Evolutionary conservation across 2,113 vertebrate genomes (phyloP).

Genomic region (Proterorhinus semilunaris): DNA sequence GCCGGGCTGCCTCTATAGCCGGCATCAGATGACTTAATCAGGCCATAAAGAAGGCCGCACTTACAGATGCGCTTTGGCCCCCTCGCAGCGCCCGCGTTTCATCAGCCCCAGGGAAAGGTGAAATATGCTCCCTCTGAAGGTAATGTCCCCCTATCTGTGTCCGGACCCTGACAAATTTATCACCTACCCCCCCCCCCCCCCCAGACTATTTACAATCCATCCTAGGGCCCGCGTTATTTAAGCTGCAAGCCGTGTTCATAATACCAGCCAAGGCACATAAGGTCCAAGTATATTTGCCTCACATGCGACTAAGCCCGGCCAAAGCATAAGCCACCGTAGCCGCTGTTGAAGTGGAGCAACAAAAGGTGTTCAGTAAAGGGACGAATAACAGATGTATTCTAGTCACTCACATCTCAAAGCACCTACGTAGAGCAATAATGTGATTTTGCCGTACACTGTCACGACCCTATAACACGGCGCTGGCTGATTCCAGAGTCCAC

Average conservation of each 20-base stretch:
- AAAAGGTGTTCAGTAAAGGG: neutral
- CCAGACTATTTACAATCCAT: constrained; percentile 73
- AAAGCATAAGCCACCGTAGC: constrained; percentile 8
- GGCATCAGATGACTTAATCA: constrained; percentile 72
- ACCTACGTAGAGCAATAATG: constrained; percentile 7
- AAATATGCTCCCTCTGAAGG: constrained; percentile 77
- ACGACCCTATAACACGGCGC: neutral
- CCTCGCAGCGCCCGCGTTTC: constrained; percentile 54
- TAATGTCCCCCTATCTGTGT: constrained; percentile 77
- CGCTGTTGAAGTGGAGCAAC: constrained; percentile 23
- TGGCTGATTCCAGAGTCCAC: neutral
- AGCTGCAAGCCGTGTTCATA: constrained; percentile 59
- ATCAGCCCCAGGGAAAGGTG: constrained; percentile 70
- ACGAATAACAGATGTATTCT: constrained; percentile 15
- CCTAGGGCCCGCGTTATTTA: constrained; percentile 66
- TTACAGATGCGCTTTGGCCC: constrained; percentile 64
- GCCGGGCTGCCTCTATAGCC: constrained; percentile 36
- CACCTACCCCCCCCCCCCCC: too few relatives aligned
- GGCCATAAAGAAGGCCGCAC: constrained; percentile 70
- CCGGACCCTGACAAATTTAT: constrained; percentile 72
- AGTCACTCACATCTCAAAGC: constrained; percentile 11
- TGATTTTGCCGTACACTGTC: constrained; percentile 3
- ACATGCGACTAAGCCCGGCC: constrained; percentile 10
- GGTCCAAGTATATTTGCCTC: constrained; percentile 30
- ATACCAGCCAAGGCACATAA: constrained; percentile 19